Base-by-base conservation (phyloP, 1,140 invertebrate species). In the Rhopalosiphum padi region DNA sequence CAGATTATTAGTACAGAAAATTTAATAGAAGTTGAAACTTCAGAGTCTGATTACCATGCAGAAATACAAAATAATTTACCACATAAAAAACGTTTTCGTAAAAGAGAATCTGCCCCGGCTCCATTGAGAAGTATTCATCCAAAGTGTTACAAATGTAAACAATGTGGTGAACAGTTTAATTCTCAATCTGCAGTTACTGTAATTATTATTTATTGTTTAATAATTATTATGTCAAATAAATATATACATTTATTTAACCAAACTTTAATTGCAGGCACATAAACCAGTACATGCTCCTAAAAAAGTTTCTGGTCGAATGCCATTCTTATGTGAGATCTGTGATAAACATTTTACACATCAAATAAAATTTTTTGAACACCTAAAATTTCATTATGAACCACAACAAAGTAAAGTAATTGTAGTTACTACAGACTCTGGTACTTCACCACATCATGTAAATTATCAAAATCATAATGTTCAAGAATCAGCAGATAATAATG, bases 341-440 rank as follows among this genome's bases (percentile, higher is more conserved):
- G 96, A 95, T 48, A 96, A 96, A 94, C 95, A 95, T 46, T 97
- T 97, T 94, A 96, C 95, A 23, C 96, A 97, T 93, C 97, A 98
- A 94, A 95, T 97, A 18, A 96, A 96, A 95, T 98, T 98, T 95
- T 98, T 97, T 95, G 97, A 97, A 94, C 97, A 98, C 95, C 95
- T 98, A 18, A 97, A 97, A 95, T 95, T 96, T 83, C 97, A 98
- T 95, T 98, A 98, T 95, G 97, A 98, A 94, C 97, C 97, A 0
- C 68, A 77, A 35, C 85, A 89, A 89, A 93, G 93, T 90, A 90
- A 93, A 93, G 87, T 89, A 48, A 93, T 93, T 89, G 85, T 93
- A 35, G 93, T 89, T 35, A 93, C 87, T 2, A 93, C 85, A 23
- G 89, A 94, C 23, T 93, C 91, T 91, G 93, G 90, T 68, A 91